Evolutionary conservation across 2,888 invertebrate genomes (phyloP), one percentile per base, ranked within the genome.

Genomic region (Leptopilina drosophilae): DNA sequence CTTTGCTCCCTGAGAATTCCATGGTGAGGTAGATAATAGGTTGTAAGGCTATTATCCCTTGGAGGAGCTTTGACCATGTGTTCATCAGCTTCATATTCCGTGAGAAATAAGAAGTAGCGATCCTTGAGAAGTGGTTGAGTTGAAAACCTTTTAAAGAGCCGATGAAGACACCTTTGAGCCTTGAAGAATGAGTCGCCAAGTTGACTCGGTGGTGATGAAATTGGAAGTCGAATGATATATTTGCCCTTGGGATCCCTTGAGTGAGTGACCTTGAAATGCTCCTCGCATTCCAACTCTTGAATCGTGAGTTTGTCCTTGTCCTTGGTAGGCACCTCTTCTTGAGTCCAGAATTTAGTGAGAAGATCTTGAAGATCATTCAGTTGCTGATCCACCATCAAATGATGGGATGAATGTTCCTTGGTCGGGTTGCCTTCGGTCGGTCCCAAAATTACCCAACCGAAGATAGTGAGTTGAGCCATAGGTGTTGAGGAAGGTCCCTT

Each of bases 261-360:
- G 20, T 20, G 20, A 20, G 20, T 20, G 20, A 7, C 15, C 20
- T 62, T n/a, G 62, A 62, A 62, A 62, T 62, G 20, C 20, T 62
- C 62, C 62, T 62, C 62, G 9, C 62, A 62, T 62, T 62, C 62
- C 15, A 9, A 20, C 8, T 62, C 62, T 62, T 62, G 62, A 62
- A n/a, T 15, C 4, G 62, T 15, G 8, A 62, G 62, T 8, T 9
- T 8, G 8, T 15, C 62, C 20, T 15, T 20, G 7, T 62, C 62
- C 15, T 15, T 62, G 9, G 15, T 2, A 15, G 15, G 62, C 3
- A 62, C 20, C 8, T 62, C 62, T 15, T 62, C 15, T 20, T 62
- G 62, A 15, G 20, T 15, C 62, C 62, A 62, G 7, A 62, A 62
- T 15, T n/a, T 62, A 8, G 62, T 62, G 62, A 62, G 62, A 15